Percentiles rank a stretch among this genome's conserved stretches.
Evolutionary conservation across 2,113 vertebrate species (phyloP).

Genomic region (Mustela lutreola): DNA sequence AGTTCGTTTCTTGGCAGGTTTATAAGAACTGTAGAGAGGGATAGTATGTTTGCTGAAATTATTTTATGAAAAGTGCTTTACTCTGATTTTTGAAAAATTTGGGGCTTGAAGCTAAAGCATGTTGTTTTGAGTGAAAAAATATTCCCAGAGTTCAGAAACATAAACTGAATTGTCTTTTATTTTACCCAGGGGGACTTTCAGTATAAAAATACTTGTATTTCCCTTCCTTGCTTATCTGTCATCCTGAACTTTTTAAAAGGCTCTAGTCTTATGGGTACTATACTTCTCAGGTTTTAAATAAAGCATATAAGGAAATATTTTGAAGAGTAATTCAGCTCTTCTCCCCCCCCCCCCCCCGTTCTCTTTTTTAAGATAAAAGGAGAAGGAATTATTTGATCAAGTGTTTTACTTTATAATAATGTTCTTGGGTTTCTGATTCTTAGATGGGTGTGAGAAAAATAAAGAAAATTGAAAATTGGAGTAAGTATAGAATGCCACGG

Average conservation of each 20-base stretch:
- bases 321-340: not conserved
- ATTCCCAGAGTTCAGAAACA: constrained; percentile 31
- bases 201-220: not conserved
- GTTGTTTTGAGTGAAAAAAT: constrained; percentile 12
- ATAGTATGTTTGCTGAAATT: constrained; percentile 52
- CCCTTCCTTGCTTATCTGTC: not conserved
- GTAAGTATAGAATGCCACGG: not conserved
- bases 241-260: constrained; percentile 20
- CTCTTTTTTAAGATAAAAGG: not conserved
- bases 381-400: constrained; percentile 34
- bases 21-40: not conserved
- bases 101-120: not conserved
- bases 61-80: not conserved
- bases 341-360: not conserved
- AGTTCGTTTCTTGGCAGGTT: not conserved
- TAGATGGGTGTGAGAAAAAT: not conserved
- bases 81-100: not conserved
- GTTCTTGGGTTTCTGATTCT: constrained; percentile 11
- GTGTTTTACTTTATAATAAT: not conserved
- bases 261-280: not conserved
- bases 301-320: not conserved
- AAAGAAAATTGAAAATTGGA: constrained; percentile 10
- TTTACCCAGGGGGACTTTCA: not conserved
- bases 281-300: not conserved
- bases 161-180: constrained; percentile 9